These are phyloP conservation scores for Potorous gilbertii DNA, from an alignment of 2,797 vertebrate species.

Conservation along the genomic window DNA sequence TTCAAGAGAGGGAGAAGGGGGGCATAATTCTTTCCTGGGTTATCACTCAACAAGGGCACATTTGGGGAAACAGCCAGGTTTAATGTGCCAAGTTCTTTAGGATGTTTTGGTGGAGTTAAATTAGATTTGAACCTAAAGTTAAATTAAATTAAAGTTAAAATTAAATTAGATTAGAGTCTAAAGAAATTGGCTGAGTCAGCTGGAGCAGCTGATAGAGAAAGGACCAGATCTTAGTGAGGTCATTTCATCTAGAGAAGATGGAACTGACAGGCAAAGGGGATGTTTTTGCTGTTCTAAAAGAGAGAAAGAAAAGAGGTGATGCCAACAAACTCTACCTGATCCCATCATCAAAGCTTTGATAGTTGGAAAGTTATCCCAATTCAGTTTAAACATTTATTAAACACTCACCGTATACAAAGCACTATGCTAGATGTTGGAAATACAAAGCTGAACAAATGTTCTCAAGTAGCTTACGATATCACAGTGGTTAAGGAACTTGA, in stretches of 20 bases:
- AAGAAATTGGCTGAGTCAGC: not conserved
- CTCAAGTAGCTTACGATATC: too few relatives aligned
- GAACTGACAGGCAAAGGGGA: not conserved
- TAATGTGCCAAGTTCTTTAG: not conserved
- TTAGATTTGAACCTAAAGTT: too few relatives aligned
- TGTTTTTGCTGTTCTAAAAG: not conserved
- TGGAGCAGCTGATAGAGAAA: not conserved
- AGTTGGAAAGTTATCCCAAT: not conserved
- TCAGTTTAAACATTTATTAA: not conserved
- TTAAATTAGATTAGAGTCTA: not conserved
- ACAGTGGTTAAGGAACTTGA: not conserved
- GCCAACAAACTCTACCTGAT: not conserved
- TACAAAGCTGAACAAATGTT: too few relatives aligned
- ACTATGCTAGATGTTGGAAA: not conserved
- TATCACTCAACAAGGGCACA: not conserved
- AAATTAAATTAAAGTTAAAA: too few relatives aligned
- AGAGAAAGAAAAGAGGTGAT: not conserved
- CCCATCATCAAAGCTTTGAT: not conserved
- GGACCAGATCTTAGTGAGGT: not conserved
- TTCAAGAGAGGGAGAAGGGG: rapidly evolving
- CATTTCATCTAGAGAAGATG: not conserved
- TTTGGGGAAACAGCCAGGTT: not conserved
- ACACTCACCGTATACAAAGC: not conserved
- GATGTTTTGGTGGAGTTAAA: not conserved
- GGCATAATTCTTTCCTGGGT: not conserved